Conservation (phyloP, 2,113 vertebrate genomes). For the Amphilophus citrinellus region DNA sequence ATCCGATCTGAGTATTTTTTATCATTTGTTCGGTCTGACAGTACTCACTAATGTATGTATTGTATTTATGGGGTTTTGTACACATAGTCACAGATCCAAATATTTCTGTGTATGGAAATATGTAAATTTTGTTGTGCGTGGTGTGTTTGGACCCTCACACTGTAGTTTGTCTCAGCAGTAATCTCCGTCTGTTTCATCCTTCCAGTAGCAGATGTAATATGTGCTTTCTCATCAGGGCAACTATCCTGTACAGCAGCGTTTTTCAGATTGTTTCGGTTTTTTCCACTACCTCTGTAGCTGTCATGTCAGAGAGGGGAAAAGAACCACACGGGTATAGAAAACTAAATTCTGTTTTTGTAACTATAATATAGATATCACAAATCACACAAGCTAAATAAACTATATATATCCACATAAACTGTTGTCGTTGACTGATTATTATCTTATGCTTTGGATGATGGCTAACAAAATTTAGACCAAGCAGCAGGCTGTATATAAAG, state of each 20-base stretch:
- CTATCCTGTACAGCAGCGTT: not conserved
- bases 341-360: slow-evolving; percentile 51
- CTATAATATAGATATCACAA: slow-evolving; percentile 14
- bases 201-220: slow-evolving; percentile 41
- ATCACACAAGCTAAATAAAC: slow-evolving; percentile 52
- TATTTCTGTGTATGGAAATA: not conserved
- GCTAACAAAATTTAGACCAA: not conserved
- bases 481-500: not conserved
- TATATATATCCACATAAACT: slow-evolving; percentile 35
- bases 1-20: slow-evolving; percentile 4
- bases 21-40: not conserved
- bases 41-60: not conserved
- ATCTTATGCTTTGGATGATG: not conserved
- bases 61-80: slow-evolving; percentile 4
- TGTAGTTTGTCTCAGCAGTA: slow-evolving; percentile 28
- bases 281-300: slow-evolving; percentile 71
- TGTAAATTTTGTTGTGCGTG: not conserved
- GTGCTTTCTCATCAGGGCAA: slow-evolving; percentile 36
- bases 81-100: slow-evolving; percentile 2
- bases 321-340: slow-evolving; percentile 53
- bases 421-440: not conserved
- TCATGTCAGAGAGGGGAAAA: slow-evolving; percentile 37
- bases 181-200: slow-evolving; percentile 26
- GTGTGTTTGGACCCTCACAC: slow-evolving; percentile 12
- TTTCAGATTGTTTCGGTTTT: slow-evolving; percentile 38